Conservation (phyloP, 2,888 invertebrate species). For the Drosophila tanythrix region DNA sequence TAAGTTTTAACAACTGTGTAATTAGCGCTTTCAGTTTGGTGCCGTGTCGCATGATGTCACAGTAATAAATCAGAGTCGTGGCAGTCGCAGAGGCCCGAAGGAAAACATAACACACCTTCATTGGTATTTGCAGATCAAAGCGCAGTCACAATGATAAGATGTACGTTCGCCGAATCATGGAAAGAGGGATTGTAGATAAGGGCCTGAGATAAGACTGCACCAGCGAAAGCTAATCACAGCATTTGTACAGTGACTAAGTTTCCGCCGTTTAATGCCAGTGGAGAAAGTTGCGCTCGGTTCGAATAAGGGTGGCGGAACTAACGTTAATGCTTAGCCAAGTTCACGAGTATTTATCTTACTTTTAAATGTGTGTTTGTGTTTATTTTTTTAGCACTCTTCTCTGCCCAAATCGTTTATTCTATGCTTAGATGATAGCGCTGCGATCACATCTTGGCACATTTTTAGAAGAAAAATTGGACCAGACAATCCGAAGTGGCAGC, state of each 20-base stretch:
- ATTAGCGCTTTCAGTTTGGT: slow-evolving; percentile 14
- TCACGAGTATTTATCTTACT: slow-evolving; percentile 43
- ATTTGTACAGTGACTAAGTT: slow-evolving; percentile 67
- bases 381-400: slow-evolving; percentile 16
- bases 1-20: slow-evolving; percentile 3
- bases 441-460: background rate
- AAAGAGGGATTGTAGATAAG: slow-evolving; percentile 3
- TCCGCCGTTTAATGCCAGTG: background rate
- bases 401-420: slow-evolving; percentile 18
- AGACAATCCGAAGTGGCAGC: background rate
- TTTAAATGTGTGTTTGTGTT: slow-evolving; percentile 5
- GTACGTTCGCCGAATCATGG: slow-evolving; percentile 32
- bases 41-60: slow-evolving; percentile 64
- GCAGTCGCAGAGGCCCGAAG: slow-evolving; percentile 34
- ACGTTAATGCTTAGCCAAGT: slow-evolving; percentile 22
- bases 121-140: background rate
- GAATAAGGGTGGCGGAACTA: slow-evolving; percentile 10
- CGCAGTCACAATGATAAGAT: slow-evolving; percentile 41
- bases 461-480: slow-evolving; percentile 11
- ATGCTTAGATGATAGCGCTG: slow-evolving; percentile 21
- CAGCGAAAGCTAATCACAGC: slow-evolving; percentile 23
- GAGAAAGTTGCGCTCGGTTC: background rate
- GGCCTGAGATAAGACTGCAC: slow-evolving; percentile 63
- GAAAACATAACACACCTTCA: background rate
- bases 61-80: slow-evolving; percentile 57